Percentiles rank a stretch among this genome's conserved stretches.
Conservation (phyloP, 2,888 invertebrate species). For the Xanthorhoe designata region DNA sequence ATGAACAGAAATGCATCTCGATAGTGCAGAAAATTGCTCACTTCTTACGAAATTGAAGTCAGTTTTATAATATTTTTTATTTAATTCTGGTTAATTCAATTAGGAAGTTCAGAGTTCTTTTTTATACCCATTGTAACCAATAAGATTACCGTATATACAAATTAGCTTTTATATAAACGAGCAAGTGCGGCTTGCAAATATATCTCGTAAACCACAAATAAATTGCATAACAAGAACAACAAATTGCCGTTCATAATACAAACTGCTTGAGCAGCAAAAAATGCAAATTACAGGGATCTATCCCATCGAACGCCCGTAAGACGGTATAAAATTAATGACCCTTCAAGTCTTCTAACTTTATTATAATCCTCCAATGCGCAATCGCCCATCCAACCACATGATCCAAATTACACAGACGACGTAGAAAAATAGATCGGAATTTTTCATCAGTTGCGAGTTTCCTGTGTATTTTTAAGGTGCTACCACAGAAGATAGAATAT, state of each 20-base stretch:
- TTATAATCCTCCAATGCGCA: slow-evolving; percentile 68
- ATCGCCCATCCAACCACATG: slow-evolving; percentile 71
- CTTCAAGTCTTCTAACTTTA: slow-evolving; percentile 66
- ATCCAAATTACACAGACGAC: slow-evolving; percentile 71
- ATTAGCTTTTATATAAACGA: neutral
- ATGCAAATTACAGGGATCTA: slow-evolving; percentile 43
- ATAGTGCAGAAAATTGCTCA: too few species aligned
- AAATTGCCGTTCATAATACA: slow-evolving; percentile 18
- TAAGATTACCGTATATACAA: neutral
- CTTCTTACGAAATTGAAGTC: too few species aligned
- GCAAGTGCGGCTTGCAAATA: neutral
- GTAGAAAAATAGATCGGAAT: slow-evolving; percentile 74
- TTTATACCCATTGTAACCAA: too few species aligned
- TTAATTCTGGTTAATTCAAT: too few species aligned
- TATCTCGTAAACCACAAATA: slow-evolving; percentile 1
- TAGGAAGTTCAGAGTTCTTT: too few species aligned
- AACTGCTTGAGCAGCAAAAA: slow-evolving; percentile 33
- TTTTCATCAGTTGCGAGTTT: slow-evolving; percentile 55
- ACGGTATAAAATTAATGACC: slow-evolving; percentile 68
- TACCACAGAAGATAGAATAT: neutral
- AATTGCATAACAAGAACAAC: slow-evolving; percentile 5
- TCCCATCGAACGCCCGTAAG: slow-evolving; percentile 51
- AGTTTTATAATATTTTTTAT: too few species aligned
- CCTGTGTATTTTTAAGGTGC: slow-evolving; percentile 12
- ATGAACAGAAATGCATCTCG: too few species aligned